Evolutionary conservation across 2,113 vertebrate genomes (phyloP).

Genomic region (Lota lota): DNA sequence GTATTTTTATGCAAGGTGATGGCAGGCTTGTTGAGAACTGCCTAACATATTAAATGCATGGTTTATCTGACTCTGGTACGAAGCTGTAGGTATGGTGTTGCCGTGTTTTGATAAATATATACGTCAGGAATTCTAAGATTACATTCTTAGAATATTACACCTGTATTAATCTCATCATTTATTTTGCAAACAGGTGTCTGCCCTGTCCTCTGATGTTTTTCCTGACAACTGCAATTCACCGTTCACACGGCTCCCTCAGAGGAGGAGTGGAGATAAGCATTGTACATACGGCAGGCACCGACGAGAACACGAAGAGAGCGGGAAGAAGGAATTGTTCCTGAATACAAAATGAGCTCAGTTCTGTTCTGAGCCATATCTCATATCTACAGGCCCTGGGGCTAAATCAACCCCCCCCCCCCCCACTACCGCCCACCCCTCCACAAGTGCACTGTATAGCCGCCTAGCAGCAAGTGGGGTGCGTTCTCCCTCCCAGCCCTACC

Average conservation of each 20-base stretch:
- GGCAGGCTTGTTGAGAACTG: too few relatives aligned
- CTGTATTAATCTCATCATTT: conserved; percentile 12
- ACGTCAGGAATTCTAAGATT: neutral
- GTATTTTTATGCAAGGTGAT: too few relatives aligned
- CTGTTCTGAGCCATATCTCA: conserved; percentile 34
- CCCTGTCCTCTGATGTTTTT: conserved; percentile 16
- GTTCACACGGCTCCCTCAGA: conserved; percentile 30
- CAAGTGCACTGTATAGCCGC: conserved; percentile 21
- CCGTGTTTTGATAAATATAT: neutral
- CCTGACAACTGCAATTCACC: conserved; percentile 14
- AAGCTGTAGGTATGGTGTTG: too few relatives aligned
- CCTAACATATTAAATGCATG: too few relatives aligned
- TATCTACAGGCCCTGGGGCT: conserved; percentile 43
- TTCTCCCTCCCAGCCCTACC: neutral
- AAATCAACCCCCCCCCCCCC: conserved; percentile 20
- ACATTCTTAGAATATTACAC: conserved; percentile 15
- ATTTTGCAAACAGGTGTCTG: conserved; percentile 1
- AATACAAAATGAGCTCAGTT: conserved; percentile 55
- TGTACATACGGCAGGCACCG: neutral
- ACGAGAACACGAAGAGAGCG: conserved; percentile 33
- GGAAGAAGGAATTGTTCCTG: conserved; percentile 43
- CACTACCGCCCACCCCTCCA: conserved; percentile 10
- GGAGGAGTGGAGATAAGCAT: conserved; percentile 15
- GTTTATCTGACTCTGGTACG: too few relatives aligned
- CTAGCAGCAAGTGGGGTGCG: conserved; percentile 17